Percentiles rank a stretch among this genome's conserved stretches.
Conservation (phyloP, 2,888 invertebrate species). For the Pristionchus japonicus region DNA sequence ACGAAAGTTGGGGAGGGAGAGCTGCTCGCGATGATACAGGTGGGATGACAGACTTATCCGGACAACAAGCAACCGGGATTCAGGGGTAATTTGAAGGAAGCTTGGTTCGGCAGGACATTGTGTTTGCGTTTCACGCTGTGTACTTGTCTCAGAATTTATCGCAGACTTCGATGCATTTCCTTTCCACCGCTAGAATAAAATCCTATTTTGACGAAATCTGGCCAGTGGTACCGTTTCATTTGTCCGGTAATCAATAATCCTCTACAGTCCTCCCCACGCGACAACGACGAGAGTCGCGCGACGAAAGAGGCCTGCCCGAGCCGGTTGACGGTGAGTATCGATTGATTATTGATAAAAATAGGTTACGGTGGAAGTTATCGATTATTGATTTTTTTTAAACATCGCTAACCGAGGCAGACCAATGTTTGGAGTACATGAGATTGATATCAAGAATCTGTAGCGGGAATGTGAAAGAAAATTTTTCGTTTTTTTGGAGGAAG, state of each 20-base stretch:
- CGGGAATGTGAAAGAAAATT: background rate
- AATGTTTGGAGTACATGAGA: no score
- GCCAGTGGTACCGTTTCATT: no score
- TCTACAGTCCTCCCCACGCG: background rate
- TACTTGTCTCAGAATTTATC: no score
- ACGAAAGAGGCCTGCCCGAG: background rate
- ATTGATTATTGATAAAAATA: background rate
- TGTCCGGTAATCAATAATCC: no score
- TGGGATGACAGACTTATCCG: background rate
- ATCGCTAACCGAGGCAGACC: no score
- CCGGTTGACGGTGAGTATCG: background rate
- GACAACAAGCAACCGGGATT: no score
- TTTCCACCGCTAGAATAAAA: no score
- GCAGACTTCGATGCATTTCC: no score
- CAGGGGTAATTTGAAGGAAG: no score
- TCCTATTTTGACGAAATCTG: no score
- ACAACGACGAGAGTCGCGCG: constrained; percentile 39
- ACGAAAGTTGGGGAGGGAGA: constrained; percentile 11
- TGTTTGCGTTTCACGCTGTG: background rate
- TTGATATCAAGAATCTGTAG: no score
- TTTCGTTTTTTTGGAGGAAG: background rate
- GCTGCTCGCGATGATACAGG: constrained; percentile 28
- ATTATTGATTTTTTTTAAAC: background rate
- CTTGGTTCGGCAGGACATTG: background rate
- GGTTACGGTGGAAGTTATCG: background rate